Base-by-base conservation (phyloP, 2,888 invertebrate genomes). In the Nymphalis polychloros region DNA sequence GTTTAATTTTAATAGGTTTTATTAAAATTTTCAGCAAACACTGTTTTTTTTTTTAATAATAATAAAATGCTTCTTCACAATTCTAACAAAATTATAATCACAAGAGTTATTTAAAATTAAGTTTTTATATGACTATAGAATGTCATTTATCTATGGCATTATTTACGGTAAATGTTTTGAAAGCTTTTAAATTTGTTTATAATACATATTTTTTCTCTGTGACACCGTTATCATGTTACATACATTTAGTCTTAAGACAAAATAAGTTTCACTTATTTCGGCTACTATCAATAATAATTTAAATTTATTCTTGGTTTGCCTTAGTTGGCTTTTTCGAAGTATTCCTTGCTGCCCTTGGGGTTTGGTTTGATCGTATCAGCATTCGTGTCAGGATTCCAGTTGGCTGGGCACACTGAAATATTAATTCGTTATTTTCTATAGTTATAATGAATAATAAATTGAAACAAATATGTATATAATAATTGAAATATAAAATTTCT, bases 341-440 rank as follows among this genome's bases (percentile, higher is more conserved):
- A 99, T 82, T 97, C 95, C 84, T 97, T 96, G 75, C 98, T 97
- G 41, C 95, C 96, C 72, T 94, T 94, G 0, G 97, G 97, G 85
- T 95, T 96, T 0, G 98, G 98, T 84, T 98, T 98, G 79, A 99
- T 99, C 0, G 98, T 98, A 74, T 95, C 96, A 0, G 96, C 94
- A 69, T 95, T 95, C 4, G 94, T 93, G 1, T 97, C 95, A 2
- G 97, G 97, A 78, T 96, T 95, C 98, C 98, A 99, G 82, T 98
- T 97, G 5, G 98, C 98, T 5, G 98, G 98, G 81, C 98, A 99
- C 27, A 98, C 98, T 96, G 88, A 5, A 79, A 83, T 67, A 73
- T 70, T 63, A 67, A 70, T 47, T 19, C 48, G 31, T 16, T 20
- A 8, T 27, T 16, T 41, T 41, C 4, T 10, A 10, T 13, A 2